Evolutionary conservation across 2,797 vertebrate genomes (phyloP), one percentile per base, ranked within the genome.

Genomic region (Microctenopoma lineatum): DNA sequence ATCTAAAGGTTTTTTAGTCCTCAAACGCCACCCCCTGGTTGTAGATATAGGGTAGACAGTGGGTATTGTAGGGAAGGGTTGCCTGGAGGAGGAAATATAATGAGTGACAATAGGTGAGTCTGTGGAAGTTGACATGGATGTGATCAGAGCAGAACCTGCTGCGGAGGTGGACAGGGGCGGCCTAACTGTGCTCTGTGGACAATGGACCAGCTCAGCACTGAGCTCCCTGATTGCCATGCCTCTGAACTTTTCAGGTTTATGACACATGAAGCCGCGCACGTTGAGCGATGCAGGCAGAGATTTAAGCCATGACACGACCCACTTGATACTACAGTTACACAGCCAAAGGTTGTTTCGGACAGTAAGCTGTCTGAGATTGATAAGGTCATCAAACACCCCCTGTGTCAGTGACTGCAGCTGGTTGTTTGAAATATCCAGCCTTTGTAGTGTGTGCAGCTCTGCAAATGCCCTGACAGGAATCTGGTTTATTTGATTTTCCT

Each of bases 161-260:
- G 53, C 27, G 7, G 61, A 65, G 59, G 90, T 91, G 36, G 90
- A 87, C 64, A 83, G 78, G 4, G 93, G 87, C 61, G 90, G 75
- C 16, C 72, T 60, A 16, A 45, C 55, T 13, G 94, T 95, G n/a
- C 90, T 94, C 73, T 90, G 91, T 2, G 95, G 95, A 66, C 97
- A 98, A 16, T 96, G 95, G 80, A 97, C 82, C 71, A 97, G 93
- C 89, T 97, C 97, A 81, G 94, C 90, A 75, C 95, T 96, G 80
- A 98, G 90, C 84, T 98, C 97, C 89, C 96, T 93, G 87, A 98
- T 96, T 38, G 96, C 97, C 96, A 98, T 97, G n/a, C 97, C 97
- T 55, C 96, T 91, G 75, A 98, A 95, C 45, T 93, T 95, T 66
- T 98, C 97, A 1, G 97, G 97, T 70, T 94, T 96, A 77, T 97